Base-by-base conservation (phyloP, 2,113 vertebrate genomes). In the Pachypanchax playfairii region DNA sequence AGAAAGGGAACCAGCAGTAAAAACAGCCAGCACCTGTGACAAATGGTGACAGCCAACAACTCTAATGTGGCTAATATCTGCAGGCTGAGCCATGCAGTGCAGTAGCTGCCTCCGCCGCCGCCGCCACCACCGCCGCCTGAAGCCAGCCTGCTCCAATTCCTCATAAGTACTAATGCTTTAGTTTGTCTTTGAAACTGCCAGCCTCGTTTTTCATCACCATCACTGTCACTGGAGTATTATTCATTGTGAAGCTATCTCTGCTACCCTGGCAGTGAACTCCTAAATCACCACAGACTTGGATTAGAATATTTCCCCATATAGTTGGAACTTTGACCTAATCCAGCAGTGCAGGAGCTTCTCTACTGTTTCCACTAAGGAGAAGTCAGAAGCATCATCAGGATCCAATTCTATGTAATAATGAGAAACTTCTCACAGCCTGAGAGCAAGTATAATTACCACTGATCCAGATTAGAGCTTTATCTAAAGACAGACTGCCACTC, bases 281-380 rank as follows among this genome's bases (percentile, higher is more conserved):
- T 78, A 79, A 88, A 88, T 87, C 88, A 85, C 87, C 65, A 64
- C 80, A 76, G 81, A 84, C 82, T 73, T 76, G 81, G 83, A 89
- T 89, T 89, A 85, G 80, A 90, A 91, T 91, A 91, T 90, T 89
- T 90, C 76, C 76, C 50, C 46, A 68, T 81, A 84, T 90, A 86
- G 89, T 90, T 89, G 87, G 83, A 83, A 85, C 79, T 85, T 87
- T 89, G 88, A 90, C 84, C 84, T 89, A 91, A 91, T 90, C 88
- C 86, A 51, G 72, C 73, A 67, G 73, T 44, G 79, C 62, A 44
- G 53, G 61, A 65, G 77, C 76, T 41, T 79, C 84, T 85, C 77
- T 55, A 60, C 61, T 76, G 75, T 85, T 81, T 73, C 70, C 4
- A 48, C 50, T 38, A 70, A 83, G 77, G 65, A 56, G 53, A 60